Evolutionary conservation across 2,113 vertebrate genomes (phyloP).

Genomic region (Raphicerus campestris): DNA sequence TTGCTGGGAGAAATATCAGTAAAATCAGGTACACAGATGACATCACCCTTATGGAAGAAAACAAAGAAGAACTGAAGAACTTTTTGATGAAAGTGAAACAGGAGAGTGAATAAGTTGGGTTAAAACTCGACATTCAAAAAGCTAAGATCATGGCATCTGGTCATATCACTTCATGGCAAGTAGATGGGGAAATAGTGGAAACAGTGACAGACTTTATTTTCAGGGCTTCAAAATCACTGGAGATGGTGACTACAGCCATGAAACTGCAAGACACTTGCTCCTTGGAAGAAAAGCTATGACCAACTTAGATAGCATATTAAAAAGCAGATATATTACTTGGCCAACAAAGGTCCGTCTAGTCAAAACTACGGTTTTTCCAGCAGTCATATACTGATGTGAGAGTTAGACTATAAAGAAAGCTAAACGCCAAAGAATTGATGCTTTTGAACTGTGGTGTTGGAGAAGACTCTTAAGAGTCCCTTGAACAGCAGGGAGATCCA

Average conservation of each 20-base stretch:
- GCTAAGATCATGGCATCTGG: not conserved
- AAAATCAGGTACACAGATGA: not conserved
- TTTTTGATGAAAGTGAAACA: not conserved
- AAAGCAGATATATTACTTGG: not conserved
- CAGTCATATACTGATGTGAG: not conserved
- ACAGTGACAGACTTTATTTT: not conserved
- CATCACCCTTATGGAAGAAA: not conserved
- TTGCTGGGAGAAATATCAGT: not conserved
- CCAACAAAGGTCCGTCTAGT: not conserved
- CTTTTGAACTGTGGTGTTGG: not conserved
- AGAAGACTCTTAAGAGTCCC: not conserved
- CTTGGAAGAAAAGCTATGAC: not conserved
- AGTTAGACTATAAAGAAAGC: not conserved
- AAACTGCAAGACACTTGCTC: not conserved
- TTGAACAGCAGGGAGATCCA: not conserved
- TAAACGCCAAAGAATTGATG: not conserved
- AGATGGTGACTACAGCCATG: not conserved
- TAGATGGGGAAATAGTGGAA: not conserved
- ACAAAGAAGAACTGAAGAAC: not conserved
- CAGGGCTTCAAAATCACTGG: accelerated
- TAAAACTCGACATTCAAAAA: not conserved
- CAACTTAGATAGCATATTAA: not conserved
- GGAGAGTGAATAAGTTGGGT: not conserved
- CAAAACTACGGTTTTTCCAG: not conserved
- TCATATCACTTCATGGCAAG: not conserved